phyloP scores from a whole-genome alignment of 2,888 invertebrate species.

The Clusia tigrina region DNA sequence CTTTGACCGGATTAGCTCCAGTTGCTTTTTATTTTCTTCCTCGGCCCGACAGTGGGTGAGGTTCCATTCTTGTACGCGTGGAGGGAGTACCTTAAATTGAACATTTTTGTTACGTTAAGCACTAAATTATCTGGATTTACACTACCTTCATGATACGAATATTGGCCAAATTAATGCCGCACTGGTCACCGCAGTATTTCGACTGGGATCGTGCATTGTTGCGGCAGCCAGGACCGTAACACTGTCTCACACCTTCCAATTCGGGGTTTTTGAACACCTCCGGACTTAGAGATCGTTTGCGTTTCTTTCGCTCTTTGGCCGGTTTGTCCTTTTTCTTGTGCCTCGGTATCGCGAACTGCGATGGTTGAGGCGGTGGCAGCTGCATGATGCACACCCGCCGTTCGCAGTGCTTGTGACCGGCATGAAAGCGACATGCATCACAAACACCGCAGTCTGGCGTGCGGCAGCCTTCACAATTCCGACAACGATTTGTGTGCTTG shows the following conservation, averaged over 20 bases:
- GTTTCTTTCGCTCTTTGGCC: constrained; percentile 50
- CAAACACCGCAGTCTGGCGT: constrained; percentile 61
- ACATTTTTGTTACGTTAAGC: not conserved
- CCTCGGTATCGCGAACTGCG: constrained; percentile 4
- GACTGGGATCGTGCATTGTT: constrained; percentile 80
- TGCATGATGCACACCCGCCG: constrained; percentile 63
- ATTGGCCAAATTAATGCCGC: constrained; percentile 88
- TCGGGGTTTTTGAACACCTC: constrained; percentile 64
- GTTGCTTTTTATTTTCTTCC: constrained; percentile 75
- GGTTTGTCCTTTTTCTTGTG: constrained; percentile 52
- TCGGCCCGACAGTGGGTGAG: constrained; percentile 86
- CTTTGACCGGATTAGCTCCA: constrained; percentile 80
- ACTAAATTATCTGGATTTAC: not conserved
- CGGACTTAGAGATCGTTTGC: constrained; percentile 55
- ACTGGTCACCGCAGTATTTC: constrained; percentile 93
- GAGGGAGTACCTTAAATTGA: constrained; percentile 72
- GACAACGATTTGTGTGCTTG: constrained; percentile 68
- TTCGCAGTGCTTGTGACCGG: constrained; percentile 66
- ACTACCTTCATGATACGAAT: constrained; percentile 76
- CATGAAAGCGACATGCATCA: constrained; percentile 57
- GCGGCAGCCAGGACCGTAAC: constrained; percentile 89
- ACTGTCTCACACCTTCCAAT: constrained; percentile 78
- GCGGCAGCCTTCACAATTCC: constrained; percentile 77
- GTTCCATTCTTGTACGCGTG: constrained; percentile 93
- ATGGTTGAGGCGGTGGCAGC: constrained; percentile 43